These are phyloP conservation scores for Ennomos erosarius DNA, from an alignment of 2,888 invertebrate species.

Conservation along the genomic window DNA sequence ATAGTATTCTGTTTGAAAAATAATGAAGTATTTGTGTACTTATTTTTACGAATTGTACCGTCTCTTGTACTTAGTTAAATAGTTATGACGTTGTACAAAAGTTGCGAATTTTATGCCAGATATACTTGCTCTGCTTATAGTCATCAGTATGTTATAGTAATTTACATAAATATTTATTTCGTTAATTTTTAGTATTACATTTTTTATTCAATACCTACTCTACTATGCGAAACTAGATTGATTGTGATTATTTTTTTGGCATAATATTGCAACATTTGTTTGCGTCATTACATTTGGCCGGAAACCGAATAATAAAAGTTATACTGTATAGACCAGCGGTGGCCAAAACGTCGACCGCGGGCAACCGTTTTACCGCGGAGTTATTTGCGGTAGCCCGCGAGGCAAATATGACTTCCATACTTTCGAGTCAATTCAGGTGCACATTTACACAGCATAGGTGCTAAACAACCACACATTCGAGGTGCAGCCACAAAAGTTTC, in stretches of 20 bases:
- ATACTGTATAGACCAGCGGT: no score
- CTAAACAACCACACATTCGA: no score
- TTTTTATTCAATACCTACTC: background rate
- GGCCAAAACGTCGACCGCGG: no score
- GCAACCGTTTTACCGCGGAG: no score
- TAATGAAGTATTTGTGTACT: constrained; percentile 29
- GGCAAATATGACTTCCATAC: no score
- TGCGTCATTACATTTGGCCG: constrained; percentile 8
- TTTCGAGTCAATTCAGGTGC: no score
- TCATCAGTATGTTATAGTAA: background rate
- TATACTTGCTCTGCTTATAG: background rate
- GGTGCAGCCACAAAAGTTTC: no score
- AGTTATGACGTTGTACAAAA: constrained; percentile 18
- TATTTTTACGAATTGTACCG: constrained; percentile 26
- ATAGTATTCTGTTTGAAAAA: constrained; percentile 31
- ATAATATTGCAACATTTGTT: constrained; percentile 15
- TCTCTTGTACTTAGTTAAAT: constrained; percentile 25
- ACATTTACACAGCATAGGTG: no score
- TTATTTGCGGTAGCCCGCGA: no score
- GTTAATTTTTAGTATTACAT: background rate
- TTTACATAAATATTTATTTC: background rate
- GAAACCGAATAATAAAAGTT: constrained; percentile 32
- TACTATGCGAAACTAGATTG: background rate
- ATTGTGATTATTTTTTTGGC: background rate
- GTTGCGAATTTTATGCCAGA: constrained; percentile 12